Conservation (phyloP, 2,797 vertebrate genomes). For the Poeciliopsis presidionis region DNA sequence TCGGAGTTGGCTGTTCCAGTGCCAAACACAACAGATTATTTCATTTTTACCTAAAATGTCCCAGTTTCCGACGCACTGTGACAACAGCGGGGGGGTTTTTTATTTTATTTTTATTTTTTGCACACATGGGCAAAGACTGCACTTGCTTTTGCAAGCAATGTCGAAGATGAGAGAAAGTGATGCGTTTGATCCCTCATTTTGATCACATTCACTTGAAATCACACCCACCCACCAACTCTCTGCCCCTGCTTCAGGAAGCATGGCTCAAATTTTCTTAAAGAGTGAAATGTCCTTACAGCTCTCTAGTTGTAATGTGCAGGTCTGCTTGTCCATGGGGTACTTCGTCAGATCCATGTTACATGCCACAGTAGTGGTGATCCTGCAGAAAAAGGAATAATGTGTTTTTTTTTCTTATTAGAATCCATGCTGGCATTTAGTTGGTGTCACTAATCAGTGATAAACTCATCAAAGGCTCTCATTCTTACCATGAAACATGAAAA, state of each 20-base stretch:
- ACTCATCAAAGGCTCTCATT: too few relatives aligned
- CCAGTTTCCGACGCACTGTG: neutral
- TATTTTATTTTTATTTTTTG: neutral
- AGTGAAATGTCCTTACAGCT: slow-evolving; percentile 85
- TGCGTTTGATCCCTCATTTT: slow-evolving; percentile 61
- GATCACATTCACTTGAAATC: slow-evolving; percentile 55
- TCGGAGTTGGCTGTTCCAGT: neutral
- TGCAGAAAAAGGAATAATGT: slow-evolving; percentile 40
- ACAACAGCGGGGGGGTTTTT: neutral
- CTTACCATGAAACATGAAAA: neutral
- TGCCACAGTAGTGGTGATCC: slow-evolving; percentile 91
- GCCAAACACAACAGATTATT: neutral
- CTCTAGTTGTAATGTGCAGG: slow-evolving; percentile 91
- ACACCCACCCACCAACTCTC: slow-evolving; percentile 25
- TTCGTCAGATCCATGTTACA: slow-evolving; percentile 95
- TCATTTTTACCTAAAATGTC: slow-evolving; percentile 8
- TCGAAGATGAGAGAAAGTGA: slow-evolving; percentile 55
- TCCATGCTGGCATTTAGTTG: neutral
- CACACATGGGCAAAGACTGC: neutral
- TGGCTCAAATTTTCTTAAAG: slow-evolving; percentile 18
- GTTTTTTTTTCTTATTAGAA: neutral
- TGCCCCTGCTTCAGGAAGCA: slow-evolving; percentile 35
- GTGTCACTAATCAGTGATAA: neutral
- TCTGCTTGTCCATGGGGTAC: slow-evolving; percentile 95
- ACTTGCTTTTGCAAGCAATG: slow-evolving; percentile 15